phyloP scores from a whole-genome alignment of 2,113 vertebrate species.

The Poicephalus gulielmi region DNA sequence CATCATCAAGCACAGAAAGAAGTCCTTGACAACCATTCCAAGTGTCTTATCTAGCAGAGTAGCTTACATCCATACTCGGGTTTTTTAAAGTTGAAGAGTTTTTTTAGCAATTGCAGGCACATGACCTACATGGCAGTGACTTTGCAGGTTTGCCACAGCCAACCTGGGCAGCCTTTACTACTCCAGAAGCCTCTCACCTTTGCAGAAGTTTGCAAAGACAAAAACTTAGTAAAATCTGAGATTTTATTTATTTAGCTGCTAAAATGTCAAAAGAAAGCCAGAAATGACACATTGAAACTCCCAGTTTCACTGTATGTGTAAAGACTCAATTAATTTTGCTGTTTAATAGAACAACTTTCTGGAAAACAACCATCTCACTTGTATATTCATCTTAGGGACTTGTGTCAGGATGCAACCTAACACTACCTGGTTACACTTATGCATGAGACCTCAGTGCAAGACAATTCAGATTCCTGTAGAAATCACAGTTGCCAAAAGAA shows the following conservation, averaged over 20 bases:
- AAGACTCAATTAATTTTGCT: neutral
- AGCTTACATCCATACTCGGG: neutral
- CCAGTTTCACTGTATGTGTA: neutral
- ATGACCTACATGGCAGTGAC: neutral
- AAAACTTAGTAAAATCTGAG: neutral
- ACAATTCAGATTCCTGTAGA: neutral
- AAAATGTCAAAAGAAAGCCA: conserved; percentile 21
- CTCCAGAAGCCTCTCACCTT: neutral
- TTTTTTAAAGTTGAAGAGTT: neutral
- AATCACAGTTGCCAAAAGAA: neutral
- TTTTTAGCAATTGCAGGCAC: neutral
- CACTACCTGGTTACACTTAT: neutral
- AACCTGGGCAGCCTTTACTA: neutral
- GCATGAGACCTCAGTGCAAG: neutral
- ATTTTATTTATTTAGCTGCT: neutral
- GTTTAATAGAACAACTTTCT: neutral
- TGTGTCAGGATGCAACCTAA: neutral
- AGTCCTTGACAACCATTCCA: neutral
- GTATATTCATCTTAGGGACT: neutral
- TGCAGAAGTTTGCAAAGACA: neutral
- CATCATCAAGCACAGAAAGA: neutral
- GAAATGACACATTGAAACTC: neutral
- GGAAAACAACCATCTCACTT: neutral
- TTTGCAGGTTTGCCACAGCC: neutral
- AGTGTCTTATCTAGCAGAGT: neutral